Evolutionary conservation across 2,888 invertebrate genomes (phyloP).

Genomic region (Slavum lentiscoides): DNA sequence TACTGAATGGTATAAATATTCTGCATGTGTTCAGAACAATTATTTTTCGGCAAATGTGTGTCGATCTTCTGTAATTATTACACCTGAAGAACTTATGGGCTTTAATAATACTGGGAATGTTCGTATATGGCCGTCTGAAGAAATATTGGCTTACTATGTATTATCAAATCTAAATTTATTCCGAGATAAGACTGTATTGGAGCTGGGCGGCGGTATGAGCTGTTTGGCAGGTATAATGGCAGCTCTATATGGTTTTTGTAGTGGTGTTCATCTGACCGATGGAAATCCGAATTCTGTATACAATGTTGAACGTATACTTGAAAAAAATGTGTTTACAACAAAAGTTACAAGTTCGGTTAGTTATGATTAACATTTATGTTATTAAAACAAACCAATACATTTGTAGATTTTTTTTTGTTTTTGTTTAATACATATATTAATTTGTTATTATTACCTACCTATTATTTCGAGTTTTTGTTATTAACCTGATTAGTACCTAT

Average conservation of each 20-base stretch:
- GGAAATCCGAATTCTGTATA: conserved; percentile 76
- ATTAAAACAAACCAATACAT: conserved; percentile 17
- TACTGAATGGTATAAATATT: conserved; percentile 49
- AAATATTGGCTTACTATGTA: conserved; percentile 72
- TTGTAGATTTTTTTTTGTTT: conserved; percentile 27
- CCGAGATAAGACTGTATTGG: conserved; percentile 71
- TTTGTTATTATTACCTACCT: not conserved
- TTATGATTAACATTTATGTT: conserved; percentile 36
- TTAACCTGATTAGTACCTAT: conserved; percentile 19
- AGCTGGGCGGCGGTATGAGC: conserved; percentile 84
- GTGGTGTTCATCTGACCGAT: conserved; percentile 73
- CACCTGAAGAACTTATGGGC: conserved; percentile 74
- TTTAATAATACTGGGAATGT: conserved; percentile 82
- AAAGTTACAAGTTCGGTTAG: conserved; percentile 49
- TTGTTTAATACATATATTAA: conserved; percentile 7
- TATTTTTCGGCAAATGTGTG: conserved; percentile 40
- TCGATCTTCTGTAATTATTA: conserved; percentile 62
- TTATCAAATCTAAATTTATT: conserved; percentile 70
- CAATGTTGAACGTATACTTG: conserved; percentile 71
- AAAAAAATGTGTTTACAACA: conserved; percentile 66
- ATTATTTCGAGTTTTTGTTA: conserved; percentile 28
- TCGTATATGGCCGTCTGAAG: conserved; percentile 80
- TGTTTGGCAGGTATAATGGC: conserved; percentile 76
- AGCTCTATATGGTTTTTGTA: conserved; percentile 70
- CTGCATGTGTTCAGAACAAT: conserved; percentile 37